A percentile compares a stretch with the other conserved stretches of the same genome.
phyloP scores from a whole-genome alignment of 2,113 vertebrate species.

The Trematocara variabile region DNA sequence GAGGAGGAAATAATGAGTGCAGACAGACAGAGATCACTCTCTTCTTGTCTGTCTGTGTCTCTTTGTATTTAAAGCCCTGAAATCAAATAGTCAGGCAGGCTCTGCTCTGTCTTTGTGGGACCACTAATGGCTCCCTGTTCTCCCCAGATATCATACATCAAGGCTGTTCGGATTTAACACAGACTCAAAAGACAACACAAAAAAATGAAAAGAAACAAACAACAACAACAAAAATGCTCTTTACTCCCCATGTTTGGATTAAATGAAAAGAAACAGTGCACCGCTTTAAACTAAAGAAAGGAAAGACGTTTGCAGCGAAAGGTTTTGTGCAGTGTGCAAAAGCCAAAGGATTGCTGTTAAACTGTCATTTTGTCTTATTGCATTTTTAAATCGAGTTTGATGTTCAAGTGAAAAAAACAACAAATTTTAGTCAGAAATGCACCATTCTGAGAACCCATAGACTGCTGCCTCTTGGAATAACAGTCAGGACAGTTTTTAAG shows the following conservation, averaged over 20 bases:
- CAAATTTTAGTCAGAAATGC: background rate
- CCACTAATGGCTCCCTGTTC: conserved; percentile 3
- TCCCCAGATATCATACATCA: background rate
- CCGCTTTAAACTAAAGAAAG: background rate
- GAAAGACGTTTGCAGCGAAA: background rate
- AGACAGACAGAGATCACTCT: conserved; percentile 25
- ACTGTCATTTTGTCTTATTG: background rate
- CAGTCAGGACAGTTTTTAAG: background rate
- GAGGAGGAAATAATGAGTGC: conserved; percentile 6
- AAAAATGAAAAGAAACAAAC: background rate
- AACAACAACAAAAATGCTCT: background rate
- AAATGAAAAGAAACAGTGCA: background rate
- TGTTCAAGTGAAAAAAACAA: background rate
- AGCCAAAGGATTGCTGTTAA: background rate
- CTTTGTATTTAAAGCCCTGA: background rate
- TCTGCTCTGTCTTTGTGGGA: background rate
- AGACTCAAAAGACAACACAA: background rate
- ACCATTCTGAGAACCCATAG: background rate
- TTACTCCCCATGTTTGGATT: background rate
- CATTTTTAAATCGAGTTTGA: background rate
- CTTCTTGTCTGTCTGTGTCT: background rate
- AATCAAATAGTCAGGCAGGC: background rate
- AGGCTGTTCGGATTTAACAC: background rate
- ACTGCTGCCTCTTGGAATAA: background rate
- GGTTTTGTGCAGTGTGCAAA: background rate